phyloP scores from a whole-genome alignment of 2,113 vertebrate genomes.

The Procapra przewalskii region DNA sequence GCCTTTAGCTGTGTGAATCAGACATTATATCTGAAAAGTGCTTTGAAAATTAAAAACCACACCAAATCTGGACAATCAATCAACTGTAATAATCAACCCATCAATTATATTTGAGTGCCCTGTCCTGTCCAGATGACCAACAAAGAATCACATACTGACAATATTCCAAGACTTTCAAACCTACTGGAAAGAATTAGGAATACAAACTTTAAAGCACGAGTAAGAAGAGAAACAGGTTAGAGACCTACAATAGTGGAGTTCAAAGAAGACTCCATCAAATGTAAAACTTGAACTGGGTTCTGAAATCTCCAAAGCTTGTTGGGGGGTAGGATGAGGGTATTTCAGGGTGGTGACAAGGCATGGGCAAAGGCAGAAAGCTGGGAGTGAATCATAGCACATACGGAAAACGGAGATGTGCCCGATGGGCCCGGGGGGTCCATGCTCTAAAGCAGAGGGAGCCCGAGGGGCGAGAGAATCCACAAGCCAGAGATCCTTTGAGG shows the following conservation, averaged over 20 bases:
- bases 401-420: not conserved
- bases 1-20: not conserved
- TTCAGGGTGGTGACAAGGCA: not conserved
- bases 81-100: not conserved
- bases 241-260: not conserved
- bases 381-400: not conserved
- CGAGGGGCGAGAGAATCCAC: not conserved
- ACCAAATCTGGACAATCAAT: not conserved
- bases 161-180: not conserved
- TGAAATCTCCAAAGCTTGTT: not conserved
- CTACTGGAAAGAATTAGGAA: not conserved
- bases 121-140: not conserved
- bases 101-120: not conserved
- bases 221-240: not conserved
- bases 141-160: not conserved
- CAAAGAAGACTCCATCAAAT: not conserved
- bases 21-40: not conserved
- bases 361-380: not conserved
- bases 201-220: not conserved
- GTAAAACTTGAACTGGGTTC: not conserved
- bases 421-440: not conserved
- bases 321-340: not conserved
- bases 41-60: not conserved
- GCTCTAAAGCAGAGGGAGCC: not conserved
- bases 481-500: not conserved